phyloP scores from a whole-genome alignment of 2,888 invertebrate genomes.

The Asteroscopus sphinx region DNA sequence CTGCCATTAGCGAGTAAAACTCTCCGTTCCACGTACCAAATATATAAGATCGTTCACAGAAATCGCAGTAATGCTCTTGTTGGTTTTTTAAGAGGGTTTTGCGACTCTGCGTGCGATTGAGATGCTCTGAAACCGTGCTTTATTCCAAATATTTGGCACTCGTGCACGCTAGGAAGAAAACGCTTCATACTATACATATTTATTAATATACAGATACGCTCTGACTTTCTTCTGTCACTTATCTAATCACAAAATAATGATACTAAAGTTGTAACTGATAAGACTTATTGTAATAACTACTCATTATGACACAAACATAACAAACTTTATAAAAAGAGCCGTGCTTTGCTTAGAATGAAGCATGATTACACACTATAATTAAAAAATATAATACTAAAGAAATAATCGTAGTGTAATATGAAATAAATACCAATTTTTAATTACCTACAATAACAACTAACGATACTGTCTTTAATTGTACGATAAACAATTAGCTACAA shows the following conservation, averaged over 20 bases:
- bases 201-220: constrained; percentile 57
- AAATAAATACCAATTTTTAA: constrained; percentile 24
- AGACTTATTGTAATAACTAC: constrained; percentile 43
- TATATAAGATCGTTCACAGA: constrained; percentile 49
- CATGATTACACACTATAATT: constrained; percentile 62
- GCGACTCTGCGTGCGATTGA: constrained; percentile 56
- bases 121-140: constrained; percentile 57
- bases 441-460: constrained; percentile 15
- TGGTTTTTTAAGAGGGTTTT: constrained; percentile 38
- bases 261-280: constrained; percentile 47
- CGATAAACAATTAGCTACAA: constrained; percentile 11
- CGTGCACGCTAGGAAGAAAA: constrained; percentile 74
- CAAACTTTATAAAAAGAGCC: constrained; percentile 37
- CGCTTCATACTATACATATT: constrained; percentile 43
- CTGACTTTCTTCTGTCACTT: constrained; percentile 58
- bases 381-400: constrained; percentile 27
- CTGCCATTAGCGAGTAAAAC: constrained; percentile 8
- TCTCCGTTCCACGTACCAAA: constrained; percentile 55
- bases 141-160: constrained; percentile 69
- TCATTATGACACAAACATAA: constrained; percentile 37
- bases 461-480: constrained; percentile 21
- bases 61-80: constrained; percentile 36
- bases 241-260: constrained; percentile 47
- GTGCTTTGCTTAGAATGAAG: constrained; percentile 66
- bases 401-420: constrained; percentile 17